phyloP scores from a whole-genome alignment of 2,113 vertebrate genomes.

The Ptychochromis oligacanthus region DNA sequence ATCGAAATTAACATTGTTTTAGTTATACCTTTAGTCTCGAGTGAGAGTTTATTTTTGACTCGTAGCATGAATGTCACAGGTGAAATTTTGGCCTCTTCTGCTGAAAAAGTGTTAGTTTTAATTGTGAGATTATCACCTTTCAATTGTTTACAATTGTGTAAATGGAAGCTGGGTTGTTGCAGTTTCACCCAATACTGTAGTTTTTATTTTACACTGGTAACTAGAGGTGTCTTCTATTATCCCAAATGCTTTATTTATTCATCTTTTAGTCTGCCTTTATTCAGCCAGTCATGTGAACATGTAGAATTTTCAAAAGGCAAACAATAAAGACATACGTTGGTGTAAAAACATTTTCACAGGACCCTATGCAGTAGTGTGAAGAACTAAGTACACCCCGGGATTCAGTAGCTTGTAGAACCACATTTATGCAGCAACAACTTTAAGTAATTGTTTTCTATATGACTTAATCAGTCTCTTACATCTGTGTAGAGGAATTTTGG shows the following conservation, averaged over 20 bases:
- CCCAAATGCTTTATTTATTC: not conserved
- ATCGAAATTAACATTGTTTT: not conserved
- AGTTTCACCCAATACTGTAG: not conserved
- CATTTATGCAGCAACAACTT: rapidly evolving
- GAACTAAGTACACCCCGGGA: not conserved
- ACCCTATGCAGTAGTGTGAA: no score
- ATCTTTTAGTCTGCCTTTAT: not conserved
- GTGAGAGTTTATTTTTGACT: not conserved
- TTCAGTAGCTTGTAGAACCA: not conserved
- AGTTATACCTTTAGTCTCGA: not conserved
- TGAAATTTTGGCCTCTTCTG: not conserved
- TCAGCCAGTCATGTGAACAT: not conserved
- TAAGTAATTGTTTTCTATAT: rapidly evolving
- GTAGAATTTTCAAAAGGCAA: not conserved
- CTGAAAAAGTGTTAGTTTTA: not conserved
- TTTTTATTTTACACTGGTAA: not conserved
- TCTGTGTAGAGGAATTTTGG: not conserved
- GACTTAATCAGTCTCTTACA: rapidly evolving
- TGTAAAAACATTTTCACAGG: not conserved
- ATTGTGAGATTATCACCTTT: rapidly evolving
- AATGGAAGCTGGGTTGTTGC: not conserved
- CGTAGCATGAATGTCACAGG: not conserved
- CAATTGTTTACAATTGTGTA: not conserved
- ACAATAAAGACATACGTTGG: not conserved
- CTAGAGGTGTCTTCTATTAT: not conserved